Evolutionary conservation across 64 coral and sea anemone species (phyloP), one percentile per base, ranked within the genome.

Genomic region (Porites australiensis): DNA sequence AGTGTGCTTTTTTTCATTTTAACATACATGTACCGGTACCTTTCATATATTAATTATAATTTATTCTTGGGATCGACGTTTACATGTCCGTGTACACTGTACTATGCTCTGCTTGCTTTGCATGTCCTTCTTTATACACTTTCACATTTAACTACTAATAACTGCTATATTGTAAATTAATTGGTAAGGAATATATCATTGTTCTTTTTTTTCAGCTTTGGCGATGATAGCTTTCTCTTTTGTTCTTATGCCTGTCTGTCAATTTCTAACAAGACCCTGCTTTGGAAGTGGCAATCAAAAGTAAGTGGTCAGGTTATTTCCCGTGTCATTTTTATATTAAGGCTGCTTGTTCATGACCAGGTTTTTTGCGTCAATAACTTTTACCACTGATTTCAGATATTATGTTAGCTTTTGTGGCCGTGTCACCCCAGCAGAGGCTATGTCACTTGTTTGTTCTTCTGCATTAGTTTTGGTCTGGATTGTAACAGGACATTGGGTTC

Each of bases 171-270:
- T 37, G 27, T 37, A 5, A n/a, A 72, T 22, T 72, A 44, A 22
- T 80, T 10, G 59, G 50, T 5, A 61, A 2, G 19, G 4, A 20
- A 22, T 60, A 23, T 5, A 60, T n/a, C 16, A 22, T 58, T 4
- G 58, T 55, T 75, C 58, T 53, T 52, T 6, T 79, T 2, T 88
- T 86, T 65, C 89, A 98, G 96, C 95, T 87, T 89, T 98, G 77
- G 96, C 94, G 11, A 98, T 88, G 66, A 91, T 98, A 66, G 96
- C 96, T 54, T 98, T 98, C 70, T 98, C 96, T 1, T 98, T 98
- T 89, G 87, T 98, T 73, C 84, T 98, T 45, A 77, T 98, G 65
- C 96, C 96, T 58, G 61, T 98, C 16, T 98, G 96, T 73, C 96
- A 98, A 82, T 76, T 87, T 50, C 68, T 98, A 47, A 88, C 85